Evolutionary conservation across 2,113 vertebrate species (phyloP), one percentile per base, ranked within the genome.

Genomic region (Sebastes fasciatus): DNA sequence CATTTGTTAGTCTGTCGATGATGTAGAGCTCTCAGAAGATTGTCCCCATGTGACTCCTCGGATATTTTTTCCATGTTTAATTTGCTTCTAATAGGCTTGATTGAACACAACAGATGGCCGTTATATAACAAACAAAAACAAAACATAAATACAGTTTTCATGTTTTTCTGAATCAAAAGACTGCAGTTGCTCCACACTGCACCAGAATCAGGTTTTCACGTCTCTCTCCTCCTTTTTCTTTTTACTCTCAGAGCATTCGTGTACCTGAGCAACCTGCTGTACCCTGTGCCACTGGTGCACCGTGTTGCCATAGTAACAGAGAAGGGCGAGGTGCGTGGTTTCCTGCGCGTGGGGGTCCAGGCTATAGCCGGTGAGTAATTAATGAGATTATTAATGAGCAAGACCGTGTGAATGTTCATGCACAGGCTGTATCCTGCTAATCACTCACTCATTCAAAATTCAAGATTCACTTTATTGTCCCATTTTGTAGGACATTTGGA

Each of bases 211-310:
- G 26, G 8, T 69, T 79, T 85, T 88, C 54, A 79, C 8, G 0
- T 74, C 40, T 62, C 40, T 71, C 80, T 54, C 4, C 7, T 81
- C 19, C 42, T 60, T 69, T 76, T 0, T 66, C 16, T 34, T 42
- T 71, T 79, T 74, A 48, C 88, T 82, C 80, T 52, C 91, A 99
- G 98, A 89, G 98, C 98, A 0, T 99, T 99, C 64, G 98, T 99
- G 23, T 99, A 99, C 95, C 95, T 99, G 94, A 99, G 98, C 94
- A 99, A 99, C 82, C 96, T 99, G 82, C 96, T 99, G 58, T 99
- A 99, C 89, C 97, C 98, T 0, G 98, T 99, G 65, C 98, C 98
- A 8, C 96, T 99, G 87, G 98, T 99, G 84, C 98, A 99, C 91
- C 96, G 96, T 66, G 98, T 97, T 79, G 98, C 98, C 74, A 93